Base-by-base conservation (phyloP, 2,113 vertebrate genomes). In the Dromaius novaehollandiae region DNA sequence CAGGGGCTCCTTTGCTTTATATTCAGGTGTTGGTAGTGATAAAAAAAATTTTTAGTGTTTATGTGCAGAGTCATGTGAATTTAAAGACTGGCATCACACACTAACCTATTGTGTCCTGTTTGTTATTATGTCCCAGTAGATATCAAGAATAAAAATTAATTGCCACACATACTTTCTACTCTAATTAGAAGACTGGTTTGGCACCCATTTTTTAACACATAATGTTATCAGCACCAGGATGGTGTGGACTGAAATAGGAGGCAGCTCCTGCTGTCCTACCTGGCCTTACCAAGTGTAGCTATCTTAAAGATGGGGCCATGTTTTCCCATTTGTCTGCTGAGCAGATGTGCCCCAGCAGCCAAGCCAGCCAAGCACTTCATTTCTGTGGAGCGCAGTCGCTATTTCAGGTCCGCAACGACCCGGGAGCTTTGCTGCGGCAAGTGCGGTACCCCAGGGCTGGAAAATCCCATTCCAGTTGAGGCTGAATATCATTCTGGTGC, bases 1-100 rank as follows among this genome's bases (percentile, higher is more conserved):
- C 94, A 96, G 93, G 89, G 80, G 82, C 91, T 97, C 95, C 91
- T 97, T 96, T 97, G 94, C 96, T 89, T 90, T 96, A 95, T 96
- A 96, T 82, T 96, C 97, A 97, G 93, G 95, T 93, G 96, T 95
- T 95, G 90, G 91, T 81, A 95, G 84, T 85, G 93, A 86, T 44
- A 95, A 95, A 92, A 92, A 89, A 92, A 44, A 9, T 76, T 66
- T 91, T 78, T 93, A 42, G 51, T 65, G 53, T 68, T 88, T 96
- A 90, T 94, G 55, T 75, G 91, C 79, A 96, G 91, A 97, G 82
- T 50, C 28, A 22, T 55, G 21, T 55, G 71, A 92, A 89, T 92
- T 83, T 89, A 95, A 71, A 94, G 79, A 56, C 76, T 90, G 76
- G 34, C 51, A 64, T 66, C 69, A 84, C 7, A 1, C 38, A 40